Base-by-base conservation (phyloP, 2,888 invertebrate species). In the Agrotis segetum region DNA sequence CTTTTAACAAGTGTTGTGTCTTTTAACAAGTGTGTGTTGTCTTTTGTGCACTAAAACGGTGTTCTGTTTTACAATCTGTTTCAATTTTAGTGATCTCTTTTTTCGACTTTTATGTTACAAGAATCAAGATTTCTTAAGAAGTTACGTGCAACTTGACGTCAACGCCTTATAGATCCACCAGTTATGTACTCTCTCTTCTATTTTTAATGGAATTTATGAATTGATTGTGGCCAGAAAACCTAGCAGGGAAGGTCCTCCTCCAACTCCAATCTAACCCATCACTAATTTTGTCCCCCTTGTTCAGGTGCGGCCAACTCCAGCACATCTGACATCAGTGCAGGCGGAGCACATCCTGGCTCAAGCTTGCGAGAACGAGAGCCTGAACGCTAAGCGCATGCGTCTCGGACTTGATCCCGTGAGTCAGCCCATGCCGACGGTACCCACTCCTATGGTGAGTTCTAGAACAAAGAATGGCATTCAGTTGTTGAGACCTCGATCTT, bases 321-420 rank as follows among this genome's bases (percentile, higher is more conserved):
- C 99, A 81, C 99, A 99, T 96, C 97, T 99, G 91, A 99, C 99
- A 67, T 99, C 99, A 85, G 99, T 99, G 84, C 99, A 99, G 95
- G 99, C 99, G 66, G 99, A 99, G 94, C 98, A 99, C 95, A 99
- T 99, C 91, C 96, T 99, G 91, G 99, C 99, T 82, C 98, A 98
- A 91, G 99, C 99, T 78, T 99, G 99, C 95, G 99, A 99, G 96
- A 99, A 99, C 93, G 99, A 99, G 96, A 99, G 99, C 95, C 98
- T 99, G 95, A 99, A 99, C 95, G 99, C 99, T 76, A 99, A 99
- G 96, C 97, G 99, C 90, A 99, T 99, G 99, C 97, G 99, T 84
- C 97, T 99, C 91, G 99, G 99, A 63, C 97, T 99, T 87, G 99
- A 99, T 92, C 99, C 99, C 58, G 98, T 99, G 88, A 98, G 98